Evolutionary conservation across 2,888 invertebrate genomes (phyloP).

Genomic region (Eustalomyia histrio): DNA sequence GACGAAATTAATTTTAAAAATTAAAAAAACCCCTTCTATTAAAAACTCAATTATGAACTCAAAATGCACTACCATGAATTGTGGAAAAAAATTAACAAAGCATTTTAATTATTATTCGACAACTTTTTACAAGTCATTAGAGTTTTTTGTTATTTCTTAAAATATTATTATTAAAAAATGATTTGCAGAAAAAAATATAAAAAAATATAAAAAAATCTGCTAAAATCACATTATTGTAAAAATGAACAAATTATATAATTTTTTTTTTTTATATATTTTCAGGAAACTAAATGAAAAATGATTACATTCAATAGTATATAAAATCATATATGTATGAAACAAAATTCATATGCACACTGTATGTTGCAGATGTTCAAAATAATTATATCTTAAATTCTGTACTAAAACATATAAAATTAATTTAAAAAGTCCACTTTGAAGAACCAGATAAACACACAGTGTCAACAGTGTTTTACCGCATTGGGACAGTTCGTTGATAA

Average conservation of each 20-base stretch:
- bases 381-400: neutral
- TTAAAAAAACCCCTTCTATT: conserved; percentile 58
- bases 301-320: conserved; percentile 6
- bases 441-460: too few species aligned
- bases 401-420: neutral
- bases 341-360: neutral
- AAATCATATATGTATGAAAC: neutral
- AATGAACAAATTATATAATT: conserved; percentile 34
- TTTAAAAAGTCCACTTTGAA: too few species aligned
- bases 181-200: conserved; percentile 57
- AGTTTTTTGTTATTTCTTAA: conserved; percentile 38
- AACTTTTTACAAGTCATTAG: conserved; percentile 56
- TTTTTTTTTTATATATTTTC: neutral
- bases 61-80: conserved; percentile 58
- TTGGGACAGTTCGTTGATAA: too few species aligned
- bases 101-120: conserved; percentile 41
- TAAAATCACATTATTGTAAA: conserved; percentile 53
- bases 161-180: conserved; percentile 60
- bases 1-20: neutral
- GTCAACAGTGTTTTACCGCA: too few species aligned
- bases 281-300: conserved; percentile 39
- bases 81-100: conserved; percentile 32
- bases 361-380: neutral
- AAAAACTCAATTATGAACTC: conserved; percentile 61
- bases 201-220: conserved; percentile 8